Base-by-base conservation (phyloP, 2,113 vertebrate genomes). In the Otus sunia region DNA sequence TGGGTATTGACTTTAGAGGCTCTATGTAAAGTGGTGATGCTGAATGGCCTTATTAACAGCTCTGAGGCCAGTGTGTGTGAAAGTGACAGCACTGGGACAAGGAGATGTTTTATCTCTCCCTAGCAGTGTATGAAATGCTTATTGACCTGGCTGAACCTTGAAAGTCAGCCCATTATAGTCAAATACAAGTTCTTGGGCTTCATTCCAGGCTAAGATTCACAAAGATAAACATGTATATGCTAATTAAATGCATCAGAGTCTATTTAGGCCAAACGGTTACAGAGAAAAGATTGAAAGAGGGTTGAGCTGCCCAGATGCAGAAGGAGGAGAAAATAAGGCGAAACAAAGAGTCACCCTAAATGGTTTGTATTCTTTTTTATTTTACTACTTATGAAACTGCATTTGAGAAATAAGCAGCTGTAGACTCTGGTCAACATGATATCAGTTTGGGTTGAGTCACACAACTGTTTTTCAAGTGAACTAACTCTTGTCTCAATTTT, bases 31-130 rank as follows among this genome's bases (percentile, higher is more conserved):
- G 63, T 37, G n/a, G 23, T 1, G 1, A 36, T n/a, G 41, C 56
- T 92, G 83, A 95, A 96, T 88, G 52, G 76, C 56, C 66, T 86
- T 45, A 88, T 92, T 94, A 90, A 83, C 52, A 88, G n/a, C 71
- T 66, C 74, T 30, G 59, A 94, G 47, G 41, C 43, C 56, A 63
- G 27, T 8, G 43, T 36, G 75, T 84, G 56, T 56, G 81, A 72
- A 92, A 91, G 36, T 56, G 64, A 75, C 58, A 67, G 84, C 63
- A 64, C 27, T 55, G 34, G 77, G 73, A 95, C 84, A 96, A 94
- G 73, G 82, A 86, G 53, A 82, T 52, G 36, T 94, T 95, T 94
- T 77, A 43, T 90, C 59, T 92, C 92, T 86, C 55, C 37, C 82
- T 39, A 95, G 75, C 50, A 86, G 71, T 15, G 41, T 80, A 86